Conservation (phyloP, 2,113 vertebrate species). For the Salvator merianae region DNA sequence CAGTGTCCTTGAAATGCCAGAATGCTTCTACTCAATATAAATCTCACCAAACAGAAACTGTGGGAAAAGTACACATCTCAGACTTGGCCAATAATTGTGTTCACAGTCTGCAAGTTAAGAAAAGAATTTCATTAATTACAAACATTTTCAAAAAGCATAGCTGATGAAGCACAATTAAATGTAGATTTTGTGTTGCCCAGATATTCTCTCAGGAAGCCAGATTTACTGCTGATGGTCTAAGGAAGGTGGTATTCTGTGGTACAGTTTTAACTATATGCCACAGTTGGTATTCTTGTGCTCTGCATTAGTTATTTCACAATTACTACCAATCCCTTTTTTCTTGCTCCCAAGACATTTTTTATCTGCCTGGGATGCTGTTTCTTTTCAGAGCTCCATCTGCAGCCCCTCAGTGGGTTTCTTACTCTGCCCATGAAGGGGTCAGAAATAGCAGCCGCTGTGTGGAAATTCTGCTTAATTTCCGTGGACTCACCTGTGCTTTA, state of each 20-base stretch:
- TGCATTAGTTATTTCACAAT: not conserved
- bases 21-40: not conserved
- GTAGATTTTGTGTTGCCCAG: not conserved
- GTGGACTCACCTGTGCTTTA: too few relatives aligned
- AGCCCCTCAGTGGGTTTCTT: too few relatives aligned
- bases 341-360: not conserved
- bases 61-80: slow-evolving; percentile 34
- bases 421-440: too few relatives aligned
- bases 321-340: not conserved
- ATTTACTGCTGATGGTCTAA: not conserved
- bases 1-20: not conserved
- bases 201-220: not conserved
- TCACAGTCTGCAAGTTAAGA: not conserved
- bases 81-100: not conserved
- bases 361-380: too few relatives aligned
- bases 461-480: too few relatives aligned
- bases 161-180: not conserved
- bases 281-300: too few relatives aligned
- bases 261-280: not conserved
- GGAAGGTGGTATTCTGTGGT: not conserved
- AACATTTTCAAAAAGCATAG: not conserved
- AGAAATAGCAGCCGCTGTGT: too few relatives aligned
- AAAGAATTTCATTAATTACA: slow-evolving; percentile 20
- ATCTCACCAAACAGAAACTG: not conserved
- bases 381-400: too few relatives aligned